phyloP scores from a whole-genome alignment of 2,888 invertebrate genomes.

The Pemphredon lugubris region DNA sequence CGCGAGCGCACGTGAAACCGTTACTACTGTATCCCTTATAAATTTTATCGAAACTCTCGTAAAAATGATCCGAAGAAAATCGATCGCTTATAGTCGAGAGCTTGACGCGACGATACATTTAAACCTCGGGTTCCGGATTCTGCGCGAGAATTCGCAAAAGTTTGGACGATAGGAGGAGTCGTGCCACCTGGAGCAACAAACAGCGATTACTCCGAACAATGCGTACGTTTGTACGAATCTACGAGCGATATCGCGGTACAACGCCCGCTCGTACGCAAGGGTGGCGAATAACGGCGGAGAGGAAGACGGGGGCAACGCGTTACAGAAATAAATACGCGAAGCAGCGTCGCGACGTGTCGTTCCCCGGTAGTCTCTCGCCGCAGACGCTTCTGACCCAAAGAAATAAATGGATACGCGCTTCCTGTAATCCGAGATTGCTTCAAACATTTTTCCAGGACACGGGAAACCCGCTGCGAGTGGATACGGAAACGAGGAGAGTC shows the following conservation, averaged over 20 bases:
- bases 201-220: conserved; percentile 35
- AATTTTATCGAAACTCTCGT: no score
- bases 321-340: conserved; percentile 63
- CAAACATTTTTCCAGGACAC: conserved; percentile 53
- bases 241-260: conserved; percentile 3
- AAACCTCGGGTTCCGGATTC: conserved; percentile 24
- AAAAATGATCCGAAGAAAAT: no score
- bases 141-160: background rate
- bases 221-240: conserved; percentile 11
- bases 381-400: conserved; percentile 38
- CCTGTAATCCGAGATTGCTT: conserved; percentile 65
- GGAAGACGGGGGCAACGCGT: conserved; percentile 36
- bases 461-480: background rate
- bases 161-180: conserved; percentile 34
- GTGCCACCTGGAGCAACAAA: conserved; percentile 50
- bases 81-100: no score
- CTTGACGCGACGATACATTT: background rate
- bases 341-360: conserved; percentile 46
- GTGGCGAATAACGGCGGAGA: conserved; percentile 44
- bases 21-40: no score
- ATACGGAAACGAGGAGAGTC: background rate
- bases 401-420: conserved; percentile 65
- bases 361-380: conserved; percentile 19
- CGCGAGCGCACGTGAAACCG: no score
- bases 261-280: conserved; percentile 30